Percentiles rank a stretch among this genome's conserved stretches.
Conservation (phyloP, 2,888 invertebrate species). For the Rhamnusium bicolor region DNA sequence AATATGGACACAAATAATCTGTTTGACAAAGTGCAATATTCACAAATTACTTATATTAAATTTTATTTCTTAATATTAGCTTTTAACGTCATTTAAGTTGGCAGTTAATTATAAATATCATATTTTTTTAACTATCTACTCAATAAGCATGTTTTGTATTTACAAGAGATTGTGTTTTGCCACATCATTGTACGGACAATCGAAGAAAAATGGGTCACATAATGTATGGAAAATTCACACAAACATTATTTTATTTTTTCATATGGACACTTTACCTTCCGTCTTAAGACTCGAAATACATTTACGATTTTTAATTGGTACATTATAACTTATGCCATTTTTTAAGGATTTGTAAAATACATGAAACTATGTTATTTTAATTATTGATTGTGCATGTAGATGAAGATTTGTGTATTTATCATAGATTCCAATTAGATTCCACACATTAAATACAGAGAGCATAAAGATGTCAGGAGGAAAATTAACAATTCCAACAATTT, state of each 20-base stretch:
- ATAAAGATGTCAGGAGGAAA: not conserved
- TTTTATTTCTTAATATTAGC: conserved; percentile 1
- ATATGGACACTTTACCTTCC: not conserved
- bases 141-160: conserved; percentile 21
- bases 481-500: too few species aligned
- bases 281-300: not conserved
- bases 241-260: not conserved
- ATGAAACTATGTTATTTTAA: not conserved
- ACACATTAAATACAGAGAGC: not conserved
- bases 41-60: not conserved
- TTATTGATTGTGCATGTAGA: not conserved
- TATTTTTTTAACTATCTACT: conserved; percentile 19
- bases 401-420: not conserved
- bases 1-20: conserved; percentile 5
- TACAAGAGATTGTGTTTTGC: conserved; percentile 18
- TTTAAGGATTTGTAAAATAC: not conserved
- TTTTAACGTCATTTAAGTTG: conserved; percentile 17
- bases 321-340: not conserved
- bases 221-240: not conserved
- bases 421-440: too few species aligned
- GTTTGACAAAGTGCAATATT: not conserved
- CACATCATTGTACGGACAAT: not conserved
- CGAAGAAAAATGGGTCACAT: not conserved
- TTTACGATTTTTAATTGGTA: not conserved
- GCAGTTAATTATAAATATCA: conserved; percentile 24